These are phyloP conservation scores for Agonum fuliginosum DNA, from an alignment of 2,888 invertebrate genomes.

Conservation along the genomic window DNA sequence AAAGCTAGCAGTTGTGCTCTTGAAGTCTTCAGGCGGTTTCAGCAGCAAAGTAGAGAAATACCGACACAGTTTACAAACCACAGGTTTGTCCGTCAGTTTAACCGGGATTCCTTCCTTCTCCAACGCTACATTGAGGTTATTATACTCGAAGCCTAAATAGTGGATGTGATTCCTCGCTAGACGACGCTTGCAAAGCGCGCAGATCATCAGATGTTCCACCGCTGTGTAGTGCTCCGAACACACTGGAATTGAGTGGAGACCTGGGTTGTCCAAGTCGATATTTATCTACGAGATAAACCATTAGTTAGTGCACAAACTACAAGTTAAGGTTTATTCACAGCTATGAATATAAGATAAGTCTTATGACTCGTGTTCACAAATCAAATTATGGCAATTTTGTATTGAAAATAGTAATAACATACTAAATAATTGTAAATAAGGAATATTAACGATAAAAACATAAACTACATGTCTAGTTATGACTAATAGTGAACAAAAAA, in stretches of 20 bases:
- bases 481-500: too few species aligned
- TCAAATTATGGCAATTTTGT: too few species aligned
- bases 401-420: too few species aligned
- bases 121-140: conserved; percentile 75
- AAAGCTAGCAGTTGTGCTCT: conserved; percentile 74
- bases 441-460: too few species aligned
- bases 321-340: not conserved
- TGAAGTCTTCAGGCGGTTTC: conserved; percentile 76
- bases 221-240: conserved; percentile 82
- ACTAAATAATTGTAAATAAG: too few species aligned
- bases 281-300: conserved; percentile 71
- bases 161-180: conserved; percentile 86
- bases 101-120: conserved; percentile 81
- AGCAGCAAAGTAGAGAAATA: conserved; percentile 84
- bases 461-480: too few species aligned
- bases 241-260: conserved; percentile 81
- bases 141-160: conserved; percentile 78
- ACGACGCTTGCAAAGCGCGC: conserved; percentile 85
- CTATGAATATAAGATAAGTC: too few species aligned
- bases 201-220: conserved; percentile 84
- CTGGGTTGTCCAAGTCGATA: conserved; percentile 78
- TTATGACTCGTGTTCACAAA: too few species aligned
- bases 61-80: conserved; percentile 88
- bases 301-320: too few species aligned
- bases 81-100: conserved; percentile 80